Percentiles rank a stretch among this genome's conserved stretches.
Evolutionary conservation across 1,140 invertebrate genomes (phyloP).

Genomic region (Nymphalis io): DNA sequence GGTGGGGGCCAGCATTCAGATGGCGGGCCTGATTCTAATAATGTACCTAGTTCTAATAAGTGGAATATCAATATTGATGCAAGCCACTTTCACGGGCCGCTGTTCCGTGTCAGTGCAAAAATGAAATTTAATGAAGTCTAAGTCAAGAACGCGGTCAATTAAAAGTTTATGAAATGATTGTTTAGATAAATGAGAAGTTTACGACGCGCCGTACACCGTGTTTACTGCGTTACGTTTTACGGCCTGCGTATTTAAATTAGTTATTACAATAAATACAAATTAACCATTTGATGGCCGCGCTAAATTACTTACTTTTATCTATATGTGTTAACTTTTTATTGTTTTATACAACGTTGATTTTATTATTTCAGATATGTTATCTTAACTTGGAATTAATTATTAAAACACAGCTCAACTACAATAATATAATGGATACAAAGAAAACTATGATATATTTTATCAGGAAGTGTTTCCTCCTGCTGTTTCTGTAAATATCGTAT

Average conservation of each 20-base stretch:
- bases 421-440: too few species aligned
- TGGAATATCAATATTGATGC: neutral
- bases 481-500: too few species aligned
- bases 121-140: constrained; percentile 2
- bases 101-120: neutral
- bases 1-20: too few species aligned
- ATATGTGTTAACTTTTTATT: neutral
- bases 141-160: constrained; percentile 1
- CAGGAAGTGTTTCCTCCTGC: too few species aligned
- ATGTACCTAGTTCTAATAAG: too few species aligned
- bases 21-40: too few species aligned
- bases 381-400: neutral
- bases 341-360: neutral
- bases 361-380: neutral
- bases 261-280: constrained; percentile 6
- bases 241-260: neutral
- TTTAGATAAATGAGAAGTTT: constrained; percentile 5
- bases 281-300: neutral
- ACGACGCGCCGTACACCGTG: constrained; percentile 3
- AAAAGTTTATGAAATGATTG: constrained; percentile 7
- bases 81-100: neutral
- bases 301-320: constrained; percentile 2
- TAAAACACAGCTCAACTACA: too few species aligned
- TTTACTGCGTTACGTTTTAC: neutral
- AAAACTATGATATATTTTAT: too few species aligned